Conservation (phyloP, 2,888 invertebrate species). For the Tinea pellionella region DNA sequence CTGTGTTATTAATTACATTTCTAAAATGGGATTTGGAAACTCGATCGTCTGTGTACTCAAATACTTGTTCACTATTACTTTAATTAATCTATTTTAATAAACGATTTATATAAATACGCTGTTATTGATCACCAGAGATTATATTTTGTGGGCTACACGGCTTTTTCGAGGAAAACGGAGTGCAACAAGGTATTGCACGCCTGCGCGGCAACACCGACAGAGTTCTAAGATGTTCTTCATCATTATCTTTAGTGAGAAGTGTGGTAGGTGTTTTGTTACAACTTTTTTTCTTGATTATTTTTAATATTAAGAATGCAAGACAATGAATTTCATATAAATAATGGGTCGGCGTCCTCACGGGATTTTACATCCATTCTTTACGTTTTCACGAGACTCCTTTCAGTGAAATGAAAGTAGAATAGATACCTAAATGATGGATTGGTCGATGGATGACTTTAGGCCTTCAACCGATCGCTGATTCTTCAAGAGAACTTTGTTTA, state of each 20-base stretch:
- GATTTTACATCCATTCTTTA: not conserved
- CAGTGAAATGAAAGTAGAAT: not conserved
- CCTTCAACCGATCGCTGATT: not conserved
- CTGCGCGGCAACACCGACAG: no score
- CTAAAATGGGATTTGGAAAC: conserved; percentile 21
- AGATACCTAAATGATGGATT: not conserved
- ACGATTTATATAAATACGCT: conserved; percentile 24
- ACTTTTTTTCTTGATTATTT: not conserved
- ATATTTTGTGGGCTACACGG: no score
- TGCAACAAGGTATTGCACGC: no score
- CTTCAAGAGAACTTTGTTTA: not conserved
- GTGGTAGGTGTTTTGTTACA: no score
- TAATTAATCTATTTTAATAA: conserved; percentile 25
- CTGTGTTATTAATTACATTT: conserved; percentile 22
- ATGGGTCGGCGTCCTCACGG: not conserved
- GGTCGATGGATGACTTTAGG: not conserved
- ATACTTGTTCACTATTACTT: conserved; percentile 31
- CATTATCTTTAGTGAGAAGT: no score
- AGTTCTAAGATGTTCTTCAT: no score
- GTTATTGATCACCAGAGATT: not conserved
- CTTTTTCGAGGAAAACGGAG: no score
- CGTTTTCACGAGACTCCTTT: not conserved
- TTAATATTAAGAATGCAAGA: not conserved
- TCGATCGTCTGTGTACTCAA: conserved; percentile 15
- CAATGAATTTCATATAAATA: not conserved